These are phyloP conservation scores for Sinocyclocheilus anshuiensis DNA, from an alignment of 2,113 vertebrate genomes.

Conservation along the genomic window DNA sequence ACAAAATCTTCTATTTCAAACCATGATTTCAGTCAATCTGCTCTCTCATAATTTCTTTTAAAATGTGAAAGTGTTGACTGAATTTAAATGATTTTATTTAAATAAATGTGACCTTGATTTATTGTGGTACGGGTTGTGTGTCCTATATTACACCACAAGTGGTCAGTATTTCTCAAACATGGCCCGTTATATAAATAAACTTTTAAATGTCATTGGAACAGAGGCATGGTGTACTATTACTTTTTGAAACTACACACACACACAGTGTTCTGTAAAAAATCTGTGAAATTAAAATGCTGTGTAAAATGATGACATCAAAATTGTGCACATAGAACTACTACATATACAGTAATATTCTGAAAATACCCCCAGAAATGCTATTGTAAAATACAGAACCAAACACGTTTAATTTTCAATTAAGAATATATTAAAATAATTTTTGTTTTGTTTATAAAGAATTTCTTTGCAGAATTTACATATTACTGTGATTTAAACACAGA, in stretches of 20 bases:
- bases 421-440: too few species aligned
- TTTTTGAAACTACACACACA: background rate
- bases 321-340: background rate
- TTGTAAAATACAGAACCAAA: background rate
- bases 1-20: background rate
- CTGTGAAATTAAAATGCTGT: too few species aligned
- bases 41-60: background rate
- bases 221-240: background rate
- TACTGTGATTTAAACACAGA: too few species aligned
- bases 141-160: background rate
- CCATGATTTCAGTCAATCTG: background rate
- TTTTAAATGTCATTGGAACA: background rate
- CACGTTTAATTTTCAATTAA: too few species aligned
- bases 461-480: too few species aligned
- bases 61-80: background rate
- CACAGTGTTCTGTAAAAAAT: too few species aligned
- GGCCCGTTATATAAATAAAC: background rate
- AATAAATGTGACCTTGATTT: background rate
- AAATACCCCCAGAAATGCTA: background rate
- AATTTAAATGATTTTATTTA: constrained; percentile 6
- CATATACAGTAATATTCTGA: background rate
- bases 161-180: constrained; percentile 12
- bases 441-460: too few species aligned
- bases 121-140: background rate
- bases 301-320: background rate